A percentile compares a stretch with the other conserved stretches of the same genome.
Conservation (phyloP, 2,888 invertebrate genomes). For the Euzophera pinguis region DNA sequence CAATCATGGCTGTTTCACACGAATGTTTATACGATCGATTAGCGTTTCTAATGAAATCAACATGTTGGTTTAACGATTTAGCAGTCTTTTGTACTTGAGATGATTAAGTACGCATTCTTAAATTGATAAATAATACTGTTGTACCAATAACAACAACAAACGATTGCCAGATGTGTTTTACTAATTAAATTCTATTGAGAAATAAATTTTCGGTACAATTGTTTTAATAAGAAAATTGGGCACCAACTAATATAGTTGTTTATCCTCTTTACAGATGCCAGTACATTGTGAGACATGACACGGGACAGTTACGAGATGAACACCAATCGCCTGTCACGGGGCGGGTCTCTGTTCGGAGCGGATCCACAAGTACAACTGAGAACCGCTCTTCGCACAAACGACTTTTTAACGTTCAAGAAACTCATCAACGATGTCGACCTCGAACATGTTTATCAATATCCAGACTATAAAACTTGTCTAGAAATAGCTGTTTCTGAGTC, state of each 20-base stretch:
- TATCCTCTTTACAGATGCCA: constrained; percentile 63
- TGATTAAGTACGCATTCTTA: constrained; percentile 8
- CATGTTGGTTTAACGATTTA: constrained; percentile 38
- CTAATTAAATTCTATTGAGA: constrained; percentile 52
- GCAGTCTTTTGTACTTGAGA: constrained; percentile 19
- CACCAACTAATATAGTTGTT: constrained; percentile 30
- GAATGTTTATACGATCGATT: constrained; percentile 48
- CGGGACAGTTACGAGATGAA: constrained; percentile 74
- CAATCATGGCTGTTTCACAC: constrained; percentile 54
- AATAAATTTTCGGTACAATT: constrained; percentile 45
- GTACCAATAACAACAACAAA: constrained; percentile 17
- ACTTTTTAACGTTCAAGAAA: constrained; percentile 72
- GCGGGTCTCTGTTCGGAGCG: constrained; percentile 64
- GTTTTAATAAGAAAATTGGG: constrained; percentile 52
- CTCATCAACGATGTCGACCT: constrained; percentile 72
- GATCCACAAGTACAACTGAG: constrained; percentile 73
- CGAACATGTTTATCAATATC: constrained; percentile 77
- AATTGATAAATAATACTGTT: not conserved
- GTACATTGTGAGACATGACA: constrained; percentile 61
- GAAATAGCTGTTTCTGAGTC: constrained; percentile 78
- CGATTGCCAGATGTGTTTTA: constrained; percentile 40
- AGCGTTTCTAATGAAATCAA: constrained; percentile 50
- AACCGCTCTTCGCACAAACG: constrained; percentile 73
- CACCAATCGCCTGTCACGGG: constrained; percentile 56
- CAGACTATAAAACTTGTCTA: constrained; percentile 80